A percentile compares a stretch with the other conserved stretches of the same genome.
phyloP scores from a whole-genome alignment of 2,797 vertebrate genomes.

The Coluber constrictor region DNA sequence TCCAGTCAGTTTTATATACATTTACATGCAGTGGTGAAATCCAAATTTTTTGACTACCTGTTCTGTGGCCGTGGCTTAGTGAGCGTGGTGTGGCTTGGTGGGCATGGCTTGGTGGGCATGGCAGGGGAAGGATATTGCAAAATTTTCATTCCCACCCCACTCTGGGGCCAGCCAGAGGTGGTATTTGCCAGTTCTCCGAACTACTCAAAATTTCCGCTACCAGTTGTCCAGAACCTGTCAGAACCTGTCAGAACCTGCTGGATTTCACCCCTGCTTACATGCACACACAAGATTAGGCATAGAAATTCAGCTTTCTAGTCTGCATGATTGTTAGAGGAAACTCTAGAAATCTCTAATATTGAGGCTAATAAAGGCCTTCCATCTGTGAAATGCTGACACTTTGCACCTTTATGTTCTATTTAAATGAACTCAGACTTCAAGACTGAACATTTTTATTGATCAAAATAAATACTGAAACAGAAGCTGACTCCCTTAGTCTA shows the following conservation, averaged over 20 bases:
- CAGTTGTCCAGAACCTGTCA: no score
- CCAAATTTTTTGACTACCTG: no score
- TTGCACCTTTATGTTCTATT: constrained; percentile 4
- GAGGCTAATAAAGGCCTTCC: constrained; percentile 16
- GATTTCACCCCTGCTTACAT: background rate
- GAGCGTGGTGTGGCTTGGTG: no score
- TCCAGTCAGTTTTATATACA: constrained; percentile 16
- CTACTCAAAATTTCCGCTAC: no score
- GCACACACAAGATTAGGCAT: background rate
- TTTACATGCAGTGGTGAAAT: no score
- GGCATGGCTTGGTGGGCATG: no score
- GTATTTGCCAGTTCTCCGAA: no score
- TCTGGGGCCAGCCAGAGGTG: no score
- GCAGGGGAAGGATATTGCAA: no score
- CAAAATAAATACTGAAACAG: background rate
- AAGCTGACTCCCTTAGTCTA: background rate
- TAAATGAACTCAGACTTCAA: constrained; percentile 4
- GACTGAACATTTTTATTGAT: background rate
- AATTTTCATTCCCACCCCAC: no score
- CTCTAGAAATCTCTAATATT: background rate
- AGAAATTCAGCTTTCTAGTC: constrained; percentile 14
- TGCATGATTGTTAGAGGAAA: constrained; percentile 19
- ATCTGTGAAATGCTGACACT: background rate
- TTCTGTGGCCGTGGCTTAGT: no score
- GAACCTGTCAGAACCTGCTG: no score